Evolutionary conservation across 2,888 invertebrate species (phyloP).

Genomic region (Branchipolynoe longqiensis): DNA sequence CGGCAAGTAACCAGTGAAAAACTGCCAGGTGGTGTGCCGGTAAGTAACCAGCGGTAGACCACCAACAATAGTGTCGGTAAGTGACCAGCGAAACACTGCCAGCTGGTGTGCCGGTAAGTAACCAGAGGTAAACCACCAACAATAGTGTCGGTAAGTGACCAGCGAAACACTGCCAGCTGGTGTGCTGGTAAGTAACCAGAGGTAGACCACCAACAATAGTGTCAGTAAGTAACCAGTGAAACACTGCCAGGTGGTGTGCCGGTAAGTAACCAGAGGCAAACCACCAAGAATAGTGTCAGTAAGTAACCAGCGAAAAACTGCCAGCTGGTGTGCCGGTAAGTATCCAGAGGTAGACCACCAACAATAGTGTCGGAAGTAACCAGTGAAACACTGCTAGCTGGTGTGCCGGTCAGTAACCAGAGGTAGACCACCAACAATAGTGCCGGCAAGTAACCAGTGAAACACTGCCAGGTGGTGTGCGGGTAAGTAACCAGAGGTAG

Average conservation of each 20-base stretch:
- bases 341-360: not conserved
- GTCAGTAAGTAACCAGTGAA: not conserved
- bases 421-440: conserved; percentile 55
- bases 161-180: not conserved
- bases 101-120: not conserved
- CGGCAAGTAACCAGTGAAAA: not conserved
- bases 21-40: not conserved
- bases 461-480: not conserved
- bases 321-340: not conserved
- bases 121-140: not conserved
- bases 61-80: too few species aligned
- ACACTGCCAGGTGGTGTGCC: not conserved
- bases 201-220: not conserved
- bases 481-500: not conserved
- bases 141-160: not conserved
- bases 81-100: not conserved
- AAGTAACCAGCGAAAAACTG: not conserved
- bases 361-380: not conserved
- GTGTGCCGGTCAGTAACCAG: not conserved
- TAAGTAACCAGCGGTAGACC: not conserved
- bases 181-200: too few species aligned
- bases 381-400: not conserved
- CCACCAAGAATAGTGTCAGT: too few species aligned
- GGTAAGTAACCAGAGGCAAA: not conserved
- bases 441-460: conserved; percentile 54